These are phyloP conservation scores for Agriopis aurantiaria DNA, from an alignment of 2,888 invertebrate species.

Conservation along the genomic window DNA sequence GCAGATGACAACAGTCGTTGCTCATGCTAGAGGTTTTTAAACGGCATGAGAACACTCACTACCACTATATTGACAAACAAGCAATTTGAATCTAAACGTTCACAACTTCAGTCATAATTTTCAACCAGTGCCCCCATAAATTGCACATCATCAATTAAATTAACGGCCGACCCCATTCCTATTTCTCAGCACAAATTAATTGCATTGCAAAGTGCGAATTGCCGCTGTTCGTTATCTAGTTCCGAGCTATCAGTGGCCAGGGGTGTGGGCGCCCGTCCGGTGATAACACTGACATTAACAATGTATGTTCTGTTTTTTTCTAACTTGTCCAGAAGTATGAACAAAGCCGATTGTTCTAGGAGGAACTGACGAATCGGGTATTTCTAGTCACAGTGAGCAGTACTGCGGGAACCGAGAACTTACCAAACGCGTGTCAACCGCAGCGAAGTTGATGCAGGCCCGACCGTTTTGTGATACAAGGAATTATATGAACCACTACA, in stretches of 20 bases:
- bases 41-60: too few species aligned
- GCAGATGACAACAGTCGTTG: too few species aligned
- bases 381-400: background rate
- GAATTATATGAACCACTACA: too few species aligned
- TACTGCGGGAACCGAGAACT: too few species aligned
- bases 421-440: too few species aligned
- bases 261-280: slow-evolving; percentile 31
- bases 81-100: background rate
- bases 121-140: background rate
- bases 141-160: slow-evolving; percentile 23
- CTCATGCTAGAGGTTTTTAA: too few species aligned
- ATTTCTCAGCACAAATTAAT: slow-evolving; percentile 32
- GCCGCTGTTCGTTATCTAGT: slow-evolving; percentile 24
- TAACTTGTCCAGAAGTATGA: slow-evolving; percentile 1
- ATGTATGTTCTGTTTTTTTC: slow-evolving; percentile 5
- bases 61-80: too few species aligned
- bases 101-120: slow-evolving; percentile 10
- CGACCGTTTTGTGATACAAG: too few species aligned
- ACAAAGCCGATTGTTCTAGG: background rate
- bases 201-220: slow-evolving; percentile 32
- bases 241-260: slow-evolving; percentile 24
- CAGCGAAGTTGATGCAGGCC: too few species aligned
- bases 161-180: slow-evolving; percentile 23
- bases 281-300: slow-evolving; percentile 24
- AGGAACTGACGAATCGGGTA: background rate